Percentiles rank a stretch among this genome's conserved stretches.
Conservation (phyloP, 2,797 vertebrate species). For the Anniella stebbinsi region DNA sequence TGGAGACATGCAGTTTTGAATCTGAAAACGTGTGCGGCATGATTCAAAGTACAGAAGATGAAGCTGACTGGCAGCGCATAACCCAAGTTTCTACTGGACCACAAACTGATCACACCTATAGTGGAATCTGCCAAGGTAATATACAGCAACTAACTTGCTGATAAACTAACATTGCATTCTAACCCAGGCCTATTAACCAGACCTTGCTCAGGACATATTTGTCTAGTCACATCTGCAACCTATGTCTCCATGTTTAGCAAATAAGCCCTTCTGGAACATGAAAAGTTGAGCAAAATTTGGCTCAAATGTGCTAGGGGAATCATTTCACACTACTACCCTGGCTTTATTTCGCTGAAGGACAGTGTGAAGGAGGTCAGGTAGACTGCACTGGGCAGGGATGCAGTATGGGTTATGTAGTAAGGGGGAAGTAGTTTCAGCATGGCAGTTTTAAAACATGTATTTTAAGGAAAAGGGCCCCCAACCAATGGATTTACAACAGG, state of each 20-base stretch:
- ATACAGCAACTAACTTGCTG: slow-evolving; percentile 14
- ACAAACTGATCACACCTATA: slow-evolving; percentile 85
- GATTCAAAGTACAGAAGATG: slow-evolving; percentile 85
- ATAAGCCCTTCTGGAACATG: background rate
- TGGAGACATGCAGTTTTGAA: slow-evolving; percentile 95
- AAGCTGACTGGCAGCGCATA: slow-evolving; percentile 82
- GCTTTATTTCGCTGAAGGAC: background rate
- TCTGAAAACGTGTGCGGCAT: slow-evolving; percentile 92
- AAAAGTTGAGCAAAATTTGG: background rate
- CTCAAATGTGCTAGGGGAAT: background rate
- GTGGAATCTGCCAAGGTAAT: slow-evolving; percentile 89
- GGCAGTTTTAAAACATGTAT: too few species aligned
- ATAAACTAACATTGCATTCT: slow-evolving; percentile 50
- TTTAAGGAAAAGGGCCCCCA: too few species aligned
- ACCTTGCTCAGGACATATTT: background rate
- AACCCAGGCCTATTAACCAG: slow-evolving; percentile 54
- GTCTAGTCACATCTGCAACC: background rate
- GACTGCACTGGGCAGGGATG: too few species aligned
- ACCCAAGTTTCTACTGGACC: slow-evolving; percentile 79
- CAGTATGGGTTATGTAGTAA: too few species aligned
- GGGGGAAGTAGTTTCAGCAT: too few species aligned
- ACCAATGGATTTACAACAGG: too few species aligned
- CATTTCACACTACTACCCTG: background rate
- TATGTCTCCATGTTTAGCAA: background rate
- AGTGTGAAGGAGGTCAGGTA: too few species aligned